Conservation (phyloP, 2,888 invertebrate species). For the Sarcophaga caerulescens region DNA sequence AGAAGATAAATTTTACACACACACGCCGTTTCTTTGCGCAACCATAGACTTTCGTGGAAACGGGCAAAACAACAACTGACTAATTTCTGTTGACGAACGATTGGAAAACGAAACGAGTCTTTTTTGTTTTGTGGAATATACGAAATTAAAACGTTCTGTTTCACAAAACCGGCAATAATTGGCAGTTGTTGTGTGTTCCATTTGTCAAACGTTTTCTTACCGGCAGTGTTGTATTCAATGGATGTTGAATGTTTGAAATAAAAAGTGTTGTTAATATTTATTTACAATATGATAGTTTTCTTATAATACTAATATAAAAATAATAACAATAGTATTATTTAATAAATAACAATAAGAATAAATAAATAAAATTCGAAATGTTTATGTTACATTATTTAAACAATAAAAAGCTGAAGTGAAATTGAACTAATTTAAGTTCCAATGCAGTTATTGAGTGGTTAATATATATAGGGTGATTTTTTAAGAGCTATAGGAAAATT, state of each 20-base stretch:
- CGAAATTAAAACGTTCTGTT: constrained; percentile 30
- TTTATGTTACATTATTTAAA: too few species aligned
- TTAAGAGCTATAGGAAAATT: too few species aligned
- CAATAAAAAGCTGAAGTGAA: too few species aligned
- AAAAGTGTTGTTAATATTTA: too few species aligned
- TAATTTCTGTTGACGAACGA: not conserved
- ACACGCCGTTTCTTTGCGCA: constrained; percentile 2
- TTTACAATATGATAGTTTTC: too few species aligned
- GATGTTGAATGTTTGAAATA: not conserved
- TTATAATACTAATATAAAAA: too few species aligned
- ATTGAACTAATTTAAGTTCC: too few species aligned
- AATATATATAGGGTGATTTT: too few species aligned
- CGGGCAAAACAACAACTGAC: constrained; percentile 65
- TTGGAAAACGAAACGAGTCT: not conserved
- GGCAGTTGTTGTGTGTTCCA: not conserved
- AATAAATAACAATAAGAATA: too few species aligned
- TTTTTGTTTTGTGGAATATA: not conserved
- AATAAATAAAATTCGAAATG: too few species aligned
- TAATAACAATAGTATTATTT: too few species aligned
- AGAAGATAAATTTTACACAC: not conserved
- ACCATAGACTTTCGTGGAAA: constrained; percentile 35
- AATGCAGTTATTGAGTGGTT: too few species aligned
- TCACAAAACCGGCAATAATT: constrained; percentile 26
- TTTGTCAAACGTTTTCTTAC: not conserved
- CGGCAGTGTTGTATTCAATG: constrained; percentile 12